Conservation (phyloP, 2,888 invertebrate genomes). For the Horisme vitalbata region DNA sequence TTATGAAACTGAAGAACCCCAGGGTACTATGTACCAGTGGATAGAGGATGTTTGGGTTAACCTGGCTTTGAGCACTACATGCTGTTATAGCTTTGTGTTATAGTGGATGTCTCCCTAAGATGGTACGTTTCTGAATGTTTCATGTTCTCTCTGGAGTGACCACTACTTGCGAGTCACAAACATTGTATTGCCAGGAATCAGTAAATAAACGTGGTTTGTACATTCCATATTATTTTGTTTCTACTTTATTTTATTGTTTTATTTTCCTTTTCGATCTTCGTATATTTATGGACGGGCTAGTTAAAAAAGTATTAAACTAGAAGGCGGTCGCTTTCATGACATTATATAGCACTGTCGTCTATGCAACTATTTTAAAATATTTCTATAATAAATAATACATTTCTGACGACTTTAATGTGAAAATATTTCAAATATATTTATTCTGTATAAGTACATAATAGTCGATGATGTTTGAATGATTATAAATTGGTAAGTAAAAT, state of each 20-base stretch:
- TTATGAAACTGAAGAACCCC: slow-evolving; percentile 73
- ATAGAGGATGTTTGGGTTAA: slow-evolving; percentile 65
- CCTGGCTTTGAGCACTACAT: slow-evolving; percentile 69
- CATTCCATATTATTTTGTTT: slow-evolving; percentile 90
- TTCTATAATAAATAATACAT: slow-evolving; percentile 55
- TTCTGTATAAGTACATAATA: slow-evolving; percentile 77
- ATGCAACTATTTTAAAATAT: slow-evolving; percentile 52
- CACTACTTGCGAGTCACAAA: slow-evolving; percentile 69
- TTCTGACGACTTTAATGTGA: slow-evolving; percentile 72
- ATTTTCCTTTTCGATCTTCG: slow-evolving; percentile 71
- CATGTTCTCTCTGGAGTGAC: slow-evolving; percentile 52
- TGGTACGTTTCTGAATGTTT: slow-evolving; percentile 52
- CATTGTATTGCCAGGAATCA: slow-evolving; percentile 85
- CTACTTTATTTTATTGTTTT: slow-evolving; percentile 79
- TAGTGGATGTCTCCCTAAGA: slow-evolving; percentile 66
- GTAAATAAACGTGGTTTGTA: slow-evolving; percentile 89
- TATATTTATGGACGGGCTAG: slow-evolving; percentile 50
- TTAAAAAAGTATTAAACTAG: slow-evolving; percentile 52
- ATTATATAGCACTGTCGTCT: slow-evolving; percentile 60
- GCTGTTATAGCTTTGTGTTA: slow-evolving; percentile 73
- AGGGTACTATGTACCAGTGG: slow-evolving; percentile 73
- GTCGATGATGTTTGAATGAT: slow-evolving; percentile 81
- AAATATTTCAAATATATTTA: slow-evolving; percentile 74
- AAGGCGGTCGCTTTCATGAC: slow-evolving; percentile 65
- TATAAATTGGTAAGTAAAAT: slow-evolving; percentile 80